Evolutionary conservation across 2,113 vertebrate genomes (phyloP), one percentile per base, ranked within the genome.

Genomic region (Crotalus helleri): DNA sequence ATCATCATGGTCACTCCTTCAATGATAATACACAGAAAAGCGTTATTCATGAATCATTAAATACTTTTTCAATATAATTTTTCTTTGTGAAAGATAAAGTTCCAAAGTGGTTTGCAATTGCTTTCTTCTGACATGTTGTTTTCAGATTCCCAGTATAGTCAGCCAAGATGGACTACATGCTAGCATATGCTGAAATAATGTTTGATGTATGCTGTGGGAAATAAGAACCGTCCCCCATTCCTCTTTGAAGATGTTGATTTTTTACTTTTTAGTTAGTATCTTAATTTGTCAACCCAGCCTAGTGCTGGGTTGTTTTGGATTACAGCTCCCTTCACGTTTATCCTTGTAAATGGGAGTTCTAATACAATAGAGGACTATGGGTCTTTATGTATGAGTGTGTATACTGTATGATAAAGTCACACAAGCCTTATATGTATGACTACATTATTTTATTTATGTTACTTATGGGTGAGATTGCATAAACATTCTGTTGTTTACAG

Each of bases 1-100:
- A 98, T 97, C 0, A 97, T 96, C 94, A 99, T 98, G 0, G 98
- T 98, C 86, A 98, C 98, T 33, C 99, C 99, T 99, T 23, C 0
- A 11, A 33, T 85, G 54, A 81, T 59, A 93, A 61, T 33, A 49
- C n/a, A 81, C 69, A 81, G n/a, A 29, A 46, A 0, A 0, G 0
- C 0, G 1, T 4, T 55, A 29, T 81, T 85, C 69, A 51, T 9
- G 81, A 46, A 23, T 2, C 19, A 33, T n/a, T 90, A 33, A 26
- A 92, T 46, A 39, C 19, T 13, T 33, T 92, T 90, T 53, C 87
- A 85, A 15, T 51, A 39, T 89, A 46, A 53, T 90, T 88, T 49
- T 33, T 33, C 29, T 74, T 33, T 33, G 29, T 33, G 13, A 33
- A 74, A 74, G n/a, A 74, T 33, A 74, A 69, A 33, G 64, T 74